These are phyloP conservation scores for Cyprinella venusta DNA, from an alignment of 2,797 vertebrate genomes.

Conservation along the genomic window DNA sequence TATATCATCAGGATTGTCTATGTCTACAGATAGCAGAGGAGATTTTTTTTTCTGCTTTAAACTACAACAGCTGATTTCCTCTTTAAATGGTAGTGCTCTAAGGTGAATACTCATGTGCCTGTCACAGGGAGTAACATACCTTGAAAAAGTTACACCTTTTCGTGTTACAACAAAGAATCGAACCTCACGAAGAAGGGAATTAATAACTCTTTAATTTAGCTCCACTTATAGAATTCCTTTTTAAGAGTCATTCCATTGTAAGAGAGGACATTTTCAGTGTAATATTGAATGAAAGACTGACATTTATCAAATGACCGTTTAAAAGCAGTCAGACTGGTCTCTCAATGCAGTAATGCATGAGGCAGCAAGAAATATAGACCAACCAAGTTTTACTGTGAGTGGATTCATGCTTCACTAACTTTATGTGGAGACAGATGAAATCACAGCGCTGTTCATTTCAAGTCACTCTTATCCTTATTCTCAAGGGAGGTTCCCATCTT, in stretches of 20 bases:
- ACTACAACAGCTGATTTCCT: slow-evolving; percentile 19
- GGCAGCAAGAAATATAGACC: slow-evolving; percentile 38
- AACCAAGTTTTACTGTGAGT: slow-evolving; percentile 27
- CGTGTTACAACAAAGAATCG: slow-evolving; percentile 10
- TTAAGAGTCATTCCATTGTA: slow-evolving; percentile 24
- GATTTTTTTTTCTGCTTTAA: slow-evolving; percentile 40
- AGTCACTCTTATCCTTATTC: slow-evolving; percentile 32
- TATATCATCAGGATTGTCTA: slow-evolving; percentile 42
- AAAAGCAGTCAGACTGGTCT: slow-evolving; percentile 6
- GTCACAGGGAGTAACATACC: background rate
- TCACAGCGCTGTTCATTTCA: slow-evolving; percentile 38
- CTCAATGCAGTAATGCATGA: slow-evolving; percentile 26
- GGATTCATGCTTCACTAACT: slow-evolving; percentile 31
- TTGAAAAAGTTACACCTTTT: slow-evolving; percentile 9
- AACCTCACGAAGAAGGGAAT: slow-evolving; percentile 16
- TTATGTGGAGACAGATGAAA: slow-evolving; percentile 49
- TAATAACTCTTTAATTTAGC: slow-evolving; percentile 33
- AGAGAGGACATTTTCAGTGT: slow-evolving; percentile 32
- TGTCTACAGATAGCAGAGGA: slow-evolving; percentile 29
- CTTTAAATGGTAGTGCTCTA: slow-evolving; percentile 7
- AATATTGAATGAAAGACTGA: slow-evolving; percentile 38
- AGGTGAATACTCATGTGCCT: slow-evolving; percentile 11
- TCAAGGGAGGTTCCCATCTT: slow-evolving; percentile 37
- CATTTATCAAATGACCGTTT: slow-evolving; percentile 43
- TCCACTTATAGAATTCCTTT: slow-evolving; percentile 39